Evolutionary conservation across 2,113 vertebrate genomes (phyloP).

Genomic region (Jaculus jaculus): DNA sequence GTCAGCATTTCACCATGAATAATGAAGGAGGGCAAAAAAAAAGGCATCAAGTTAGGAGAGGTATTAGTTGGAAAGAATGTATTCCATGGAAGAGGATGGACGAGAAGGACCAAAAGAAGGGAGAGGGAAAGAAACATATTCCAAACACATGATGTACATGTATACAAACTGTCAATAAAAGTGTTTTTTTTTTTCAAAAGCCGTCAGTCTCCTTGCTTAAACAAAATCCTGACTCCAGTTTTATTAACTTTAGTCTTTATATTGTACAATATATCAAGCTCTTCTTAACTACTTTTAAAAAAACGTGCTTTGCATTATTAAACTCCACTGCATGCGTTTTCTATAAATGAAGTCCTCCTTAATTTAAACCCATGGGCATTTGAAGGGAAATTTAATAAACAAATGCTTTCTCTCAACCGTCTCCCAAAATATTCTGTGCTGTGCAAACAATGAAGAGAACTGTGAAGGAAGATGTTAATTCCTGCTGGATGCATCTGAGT

Average conservation of each 20-base stretch:
- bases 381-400: constrained; percentile 59
- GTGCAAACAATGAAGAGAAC: constrained; percentile 21
- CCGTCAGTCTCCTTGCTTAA: not conserved
- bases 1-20: no score
- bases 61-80: no score
- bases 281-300: not conserved
- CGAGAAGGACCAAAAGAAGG: no score
- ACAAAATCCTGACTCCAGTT: no score
- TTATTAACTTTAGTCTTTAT: not conserved
- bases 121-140: no score
- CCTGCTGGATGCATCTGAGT: not conserved
- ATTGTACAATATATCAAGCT: not conserved
- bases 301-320: constrained; percentile 34
- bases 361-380: constrained; percentile 48
- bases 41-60: no score
- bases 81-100: no score
- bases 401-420: constrained; percentile 11
- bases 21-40: no score
- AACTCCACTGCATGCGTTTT: constrained; percentile 18
- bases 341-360: constrained; percentile 44
- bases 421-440: not conserved
- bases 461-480: not conserved
- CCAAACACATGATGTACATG: no score
- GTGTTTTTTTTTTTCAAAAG: no score
- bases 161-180: no score